A percentile compares a stretch with the other conserved stretches of the same genome.
phyloP scores from a whole-genome alignment of 2,113 vertebrate genomes.

The Hystrix cristata region DNA sequence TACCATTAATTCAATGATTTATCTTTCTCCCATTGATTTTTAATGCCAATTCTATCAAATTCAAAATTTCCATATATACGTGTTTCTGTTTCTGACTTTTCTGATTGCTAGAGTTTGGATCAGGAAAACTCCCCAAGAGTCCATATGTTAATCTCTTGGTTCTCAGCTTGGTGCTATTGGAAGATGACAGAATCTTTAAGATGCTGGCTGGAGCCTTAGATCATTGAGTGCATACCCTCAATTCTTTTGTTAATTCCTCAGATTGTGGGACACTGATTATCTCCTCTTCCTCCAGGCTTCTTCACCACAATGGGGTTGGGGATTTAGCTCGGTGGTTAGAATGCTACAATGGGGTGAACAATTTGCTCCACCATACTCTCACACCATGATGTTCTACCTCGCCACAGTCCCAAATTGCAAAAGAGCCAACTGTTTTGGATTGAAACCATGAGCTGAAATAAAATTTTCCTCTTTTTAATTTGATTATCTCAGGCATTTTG shows the following conservation, averaged over 20 bases:
- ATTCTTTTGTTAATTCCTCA: not conserved
- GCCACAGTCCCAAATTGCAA: not conserved
- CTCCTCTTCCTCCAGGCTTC: not conserved
- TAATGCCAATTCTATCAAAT: not conserved
- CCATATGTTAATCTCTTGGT: not conserved
- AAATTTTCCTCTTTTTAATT: not conserved
- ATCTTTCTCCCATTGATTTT: not conserved
- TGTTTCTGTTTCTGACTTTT: not conserved
- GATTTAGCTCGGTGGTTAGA: too few relatives aligned
- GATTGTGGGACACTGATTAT: not conserved
- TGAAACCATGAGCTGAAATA: not conserved
- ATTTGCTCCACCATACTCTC: not conserved
- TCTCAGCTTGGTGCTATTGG: not conserved
- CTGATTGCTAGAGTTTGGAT: not conserved
- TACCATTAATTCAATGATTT: not conserved
- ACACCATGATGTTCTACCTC: not conserved
- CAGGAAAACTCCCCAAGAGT: not conserved
- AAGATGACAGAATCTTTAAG: not conserved
- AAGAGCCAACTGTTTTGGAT: not conserved
- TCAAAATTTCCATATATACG: not conserved
- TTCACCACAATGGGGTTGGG: too few relatives aligned
- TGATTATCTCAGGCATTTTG: not conserved
- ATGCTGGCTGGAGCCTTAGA: not conserved
- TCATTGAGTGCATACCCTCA: too few relatives aligned
- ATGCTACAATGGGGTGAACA: not conserved